These are phyloP conservation scores for Platycheirus albimanus DNA, from an alignment of 2,888 invertebrate species.

Conservation along the genomic window DNA sequence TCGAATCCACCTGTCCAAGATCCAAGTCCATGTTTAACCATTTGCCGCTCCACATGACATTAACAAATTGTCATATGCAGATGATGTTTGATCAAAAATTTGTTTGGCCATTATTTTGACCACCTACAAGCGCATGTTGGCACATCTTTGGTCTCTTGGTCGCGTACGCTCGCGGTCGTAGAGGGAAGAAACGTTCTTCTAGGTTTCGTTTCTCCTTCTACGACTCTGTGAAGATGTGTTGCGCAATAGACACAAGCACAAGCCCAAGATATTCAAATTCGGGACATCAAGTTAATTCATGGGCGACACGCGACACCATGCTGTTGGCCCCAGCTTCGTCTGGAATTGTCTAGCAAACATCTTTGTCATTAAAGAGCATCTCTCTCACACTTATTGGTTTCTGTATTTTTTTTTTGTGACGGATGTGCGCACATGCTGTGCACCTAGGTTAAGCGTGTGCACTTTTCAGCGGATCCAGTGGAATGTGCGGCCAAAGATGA, in stretches of 20 bases:
- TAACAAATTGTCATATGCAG: constrained; percentile 64
- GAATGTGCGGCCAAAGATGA: no score
- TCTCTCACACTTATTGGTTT: constrained; percentile 27
- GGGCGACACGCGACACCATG: constrained; percentile 51
- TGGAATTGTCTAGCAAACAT: constrained; percentile 40
- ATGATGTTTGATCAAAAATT: constrained; percentile 56
- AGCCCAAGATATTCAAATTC: constrained; percentile 50
- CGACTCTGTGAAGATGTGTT: background rate
- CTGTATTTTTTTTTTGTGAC: constrained; percentile 45
- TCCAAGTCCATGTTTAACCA: no score
- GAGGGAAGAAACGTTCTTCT: background rate
- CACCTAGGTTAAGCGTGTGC: constrained; percentile 43
- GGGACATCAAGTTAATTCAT: constrained; percentile 33
- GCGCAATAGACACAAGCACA: constrained; percentile 1
- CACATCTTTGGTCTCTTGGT: constrained; percentile 41
- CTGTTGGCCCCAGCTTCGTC: constrained; percentile 55
- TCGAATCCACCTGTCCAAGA: constrained; percentile 53
- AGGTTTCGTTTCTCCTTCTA: background rate
- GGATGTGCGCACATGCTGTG: constrained; percentile 61
- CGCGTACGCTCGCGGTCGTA: no score
- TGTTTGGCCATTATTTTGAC: constrained; percentile 50
- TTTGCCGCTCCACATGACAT: constrained; percentile 51
- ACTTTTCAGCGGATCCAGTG: constrained; percentile 17
- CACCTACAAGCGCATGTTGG: constrained; percentile 65
- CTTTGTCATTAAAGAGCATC: constrained; percentile 33